Base-by-base conservation (phyloP, 2,888 invertebrate species). In the Plebejus anna region DNA sequence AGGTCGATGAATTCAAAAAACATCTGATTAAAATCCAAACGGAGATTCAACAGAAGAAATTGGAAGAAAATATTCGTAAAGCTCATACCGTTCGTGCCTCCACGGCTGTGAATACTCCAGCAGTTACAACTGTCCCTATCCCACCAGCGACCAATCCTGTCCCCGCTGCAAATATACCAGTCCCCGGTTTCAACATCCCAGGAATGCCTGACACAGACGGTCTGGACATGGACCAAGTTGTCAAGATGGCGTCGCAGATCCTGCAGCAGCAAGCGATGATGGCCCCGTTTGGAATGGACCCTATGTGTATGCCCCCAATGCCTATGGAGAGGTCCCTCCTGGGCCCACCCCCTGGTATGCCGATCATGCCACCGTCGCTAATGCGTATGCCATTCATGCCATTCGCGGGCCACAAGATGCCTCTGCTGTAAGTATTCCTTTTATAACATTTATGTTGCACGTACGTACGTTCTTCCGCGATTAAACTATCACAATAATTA, bases 1-100 rank as follows among this genome's bases (percentile, higher is more conserved):
- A 72, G 72, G 72, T 72, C 9, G 47, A 72, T 11, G 72, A 72
- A 42, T 72, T 72, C 47, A 47, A 47, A 22, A 22, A 72, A 47
- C 72, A 72, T 47, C 47, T 72, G 47, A 42, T 28, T 47, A 42
- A 22, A 22, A 42, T 72, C 7, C 72, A 72, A 72, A 3, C n/a
- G 4, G 72, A 72, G 72, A 47, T 22, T 5, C 36, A 72, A 47
- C 32, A 22, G 47, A 32, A 13, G 16, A 66, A 66, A 66, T 28
- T 22, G 9, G 61, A 32, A 0, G 32, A 66, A 66, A 66, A 28
- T 22, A 7, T 2, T 28, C 22, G 47, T 47, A 47, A 47, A 47
- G 9, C 61, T 9, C 61, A 11, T 0, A 6, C 59, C 59, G 11
- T 55, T 55, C 59, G 1, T 6, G 22, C 59, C 59, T n/a, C 59